Percentiles rank a stretch among this genome's conserved stretches.
Evolutionary conservation across 2,888 invertebrate species (phyloP).

Genomic region (Pantelozetes paolii): DNA sequence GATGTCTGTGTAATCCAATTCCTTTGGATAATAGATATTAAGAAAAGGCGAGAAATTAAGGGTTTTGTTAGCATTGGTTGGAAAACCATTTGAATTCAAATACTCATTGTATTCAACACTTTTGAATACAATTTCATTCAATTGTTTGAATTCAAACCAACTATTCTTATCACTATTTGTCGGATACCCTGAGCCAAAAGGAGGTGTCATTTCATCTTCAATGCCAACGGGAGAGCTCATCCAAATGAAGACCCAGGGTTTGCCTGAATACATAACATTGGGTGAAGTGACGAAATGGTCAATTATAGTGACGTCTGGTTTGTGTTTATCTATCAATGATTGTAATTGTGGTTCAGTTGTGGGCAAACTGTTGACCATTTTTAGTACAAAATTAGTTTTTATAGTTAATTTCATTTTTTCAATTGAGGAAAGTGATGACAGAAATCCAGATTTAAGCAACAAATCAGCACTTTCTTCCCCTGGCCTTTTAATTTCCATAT

Average conservation of each 20-base stretch:
- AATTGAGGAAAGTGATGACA: too few relatives aligned
- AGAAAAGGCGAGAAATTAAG: conserved; percentile 20
- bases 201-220: neutral
- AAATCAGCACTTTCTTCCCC: too few relatives aligned
- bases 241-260: neutral
- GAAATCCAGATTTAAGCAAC: neutral
- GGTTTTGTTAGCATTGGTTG: too few relatives aligned
- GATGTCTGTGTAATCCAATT: conserved; percentile 5
- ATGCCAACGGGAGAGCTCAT: neutral
- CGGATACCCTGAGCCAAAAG: neutral
- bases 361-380: neutral
- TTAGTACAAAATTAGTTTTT: neutral
- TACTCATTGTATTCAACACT: neutral
- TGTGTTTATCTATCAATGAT: neutral
- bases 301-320: neutral
- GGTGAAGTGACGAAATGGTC: neutral
- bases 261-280: neutral
- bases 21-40: conserved; percentile 29
- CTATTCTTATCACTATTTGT: neutral
- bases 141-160: conserved; percentile 24
- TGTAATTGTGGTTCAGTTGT: too few relatives aligned
- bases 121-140: neutral
- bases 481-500: too few relatives aligned
- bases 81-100: neutral
- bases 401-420: neutral